Evolutionary conservation across 2,797 vertebrate genomes (phyloP), one percentile per base, ranked within the genome.

Genomic region (Astyanax mexicanus): DNA sequence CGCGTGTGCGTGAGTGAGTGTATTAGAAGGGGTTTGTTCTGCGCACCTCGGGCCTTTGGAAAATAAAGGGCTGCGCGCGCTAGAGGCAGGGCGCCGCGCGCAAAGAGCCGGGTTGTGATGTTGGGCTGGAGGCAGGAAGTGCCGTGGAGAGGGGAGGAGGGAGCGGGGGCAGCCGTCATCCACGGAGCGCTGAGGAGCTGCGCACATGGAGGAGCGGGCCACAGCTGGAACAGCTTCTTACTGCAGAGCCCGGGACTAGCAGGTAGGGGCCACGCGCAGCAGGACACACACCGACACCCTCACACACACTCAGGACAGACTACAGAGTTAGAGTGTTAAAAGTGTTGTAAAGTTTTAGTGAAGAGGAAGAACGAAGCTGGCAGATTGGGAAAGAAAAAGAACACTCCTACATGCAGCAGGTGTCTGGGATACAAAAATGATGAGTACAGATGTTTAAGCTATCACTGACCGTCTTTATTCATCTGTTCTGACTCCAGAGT

Each of bases 121-220:
- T 87, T 95, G 90, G 92, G 93, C 91, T 95, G 95, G 95, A 94
- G 95, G 90, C 94, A 95, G 95, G 95, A 96, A 95, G 95, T 95
- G 89, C 92, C 90, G 91, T 92, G 93, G 94, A 92, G 91, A 93
- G 94, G 95, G 95, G 94, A 93, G 95, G 95, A 94, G 95, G 95
- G 95, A 92, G 94, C 90, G 88, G 81, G 93, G 90, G 83, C 92
- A 81, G 89, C 93, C 91, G 93, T 92, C 86, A 92, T 92, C 87
- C 89, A 91, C 58, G 92, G 92, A 84, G 91, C 90, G 87, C 88
- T 92, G 87, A 89, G 91, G 91, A 92, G 89, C 86, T 86, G 87
- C 84, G 90, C 94, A 93, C 95, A 94, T 94, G 92, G 95, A 96
- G 92, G 95, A 96, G 93, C 93, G 81, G 92, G 89, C 87, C 91